These are phyloP conservation scores for Orthosia cruda DNA, from an alignment of 2,888 invertebrate genomes.

Conservation along the genomic window DNA sequence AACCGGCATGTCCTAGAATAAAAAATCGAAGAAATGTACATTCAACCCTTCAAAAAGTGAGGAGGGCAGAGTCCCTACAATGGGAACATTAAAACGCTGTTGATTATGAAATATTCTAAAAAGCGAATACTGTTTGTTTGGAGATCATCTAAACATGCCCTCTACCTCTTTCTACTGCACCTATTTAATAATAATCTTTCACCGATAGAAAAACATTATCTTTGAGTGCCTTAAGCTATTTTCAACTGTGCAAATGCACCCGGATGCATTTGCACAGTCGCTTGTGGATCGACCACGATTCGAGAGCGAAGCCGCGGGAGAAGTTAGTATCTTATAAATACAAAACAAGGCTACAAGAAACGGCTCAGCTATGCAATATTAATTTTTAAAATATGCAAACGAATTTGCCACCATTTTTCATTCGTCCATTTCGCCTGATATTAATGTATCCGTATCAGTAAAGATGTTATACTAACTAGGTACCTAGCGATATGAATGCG, in stretches of 20 bases:
- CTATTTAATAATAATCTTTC: no score
- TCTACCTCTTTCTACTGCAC: no score
- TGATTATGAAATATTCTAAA: no score
- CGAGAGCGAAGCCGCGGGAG: not conserved
- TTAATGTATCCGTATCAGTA: constrained; percentile 9
- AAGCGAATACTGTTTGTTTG: no score
- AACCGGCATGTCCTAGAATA: no score
- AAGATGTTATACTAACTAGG: no score
- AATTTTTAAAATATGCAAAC: constrained; percentile 34
- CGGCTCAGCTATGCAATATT: constrained; percentile 8
- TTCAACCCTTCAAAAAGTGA: no score
- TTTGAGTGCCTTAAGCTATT: not conserved
- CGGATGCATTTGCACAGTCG: not conserved
- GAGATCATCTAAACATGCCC: no score
- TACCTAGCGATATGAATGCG: not conserved
- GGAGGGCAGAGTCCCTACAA: not conserved
- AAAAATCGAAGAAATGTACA: no score
- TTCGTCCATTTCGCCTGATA: constrained; percentile 18
- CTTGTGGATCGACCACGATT: not conserved
- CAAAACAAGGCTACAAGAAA: constrained; percentile 5
- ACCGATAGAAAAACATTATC: not conserved
- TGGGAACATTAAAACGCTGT: no score
- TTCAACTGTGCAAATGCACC: not conserved
- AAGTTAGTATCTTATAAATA: constrained; percentile 26
- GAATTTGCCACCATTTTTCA: constrained; percentile 23